Evolutionary conservation across 2,888 invertebrate species (phyloP).

Genomic region (Halocaridina rubra): DNA sequence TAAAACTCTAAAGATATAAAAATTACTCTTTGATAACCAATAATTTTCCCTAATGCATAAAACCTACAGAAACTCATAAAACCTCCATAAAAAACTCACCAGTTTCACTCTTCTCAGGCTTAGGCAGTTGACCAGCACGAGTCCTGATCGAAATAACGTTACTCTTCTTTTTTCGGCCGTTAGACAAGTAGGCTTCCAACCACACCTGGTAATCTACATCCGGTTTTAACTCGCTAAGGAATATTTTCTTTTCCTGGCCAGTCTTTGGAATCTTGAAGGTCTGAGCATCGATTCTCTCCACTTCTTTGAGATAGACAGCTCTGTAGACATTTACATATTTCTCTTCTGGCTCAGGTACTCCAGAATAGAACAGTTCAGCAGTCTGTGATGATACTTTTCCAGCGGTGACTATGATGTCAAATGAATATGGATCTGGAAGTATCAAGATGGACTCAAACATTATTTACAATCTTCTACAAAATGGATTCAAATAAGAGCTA

Average conservation of each 20-base stretch:
- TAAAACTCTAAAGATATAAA: no score
- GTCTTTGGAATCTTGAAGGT: conserved; percentile 80
- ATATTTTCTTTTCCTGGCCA: conserved; percentile 31
- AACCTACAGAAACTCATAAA: background rate
- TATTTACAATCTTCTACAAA: no score
- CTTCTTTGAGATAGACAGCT: conserved; percentile 82
- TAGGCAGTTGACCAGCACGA: conserved; percentile 76
- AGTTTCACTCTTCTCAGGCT: conserved; percentile 71
- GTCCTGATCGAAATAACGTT: conserved; percentile 90
- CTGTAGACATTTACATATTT: conserved; percentile 90
- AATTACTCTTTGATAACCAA: no score
- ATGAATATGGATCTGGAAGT: conserved; percentile 81
- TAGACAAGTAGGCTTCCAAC: conserved; percentile 89
- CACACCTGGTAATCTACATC: conserved; percentile 81
- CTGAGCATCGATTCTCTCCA: conserved; percentile 77
- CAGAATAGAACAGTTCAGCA: conserved; percentile 84
- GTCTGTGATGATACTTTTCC: conserved; percentile 81
- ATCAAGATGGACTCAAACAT: no score
- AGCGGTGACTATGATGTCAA: conserved; percentile 82
- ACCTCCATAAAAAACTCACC: conserved; percentile 68
- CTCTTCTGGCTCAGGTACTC: conserved; percentile 88
- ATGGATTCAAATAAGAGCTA: no score
- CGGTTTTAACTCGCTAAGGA: conserved; percentile 42
- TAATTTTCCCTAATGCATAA: no score
- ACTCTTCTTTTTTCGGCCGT: conserved; percentile 89